Conservation (phyloP, 2,888 invertebrate genomes). For the Nudaria mundana region DNA sequence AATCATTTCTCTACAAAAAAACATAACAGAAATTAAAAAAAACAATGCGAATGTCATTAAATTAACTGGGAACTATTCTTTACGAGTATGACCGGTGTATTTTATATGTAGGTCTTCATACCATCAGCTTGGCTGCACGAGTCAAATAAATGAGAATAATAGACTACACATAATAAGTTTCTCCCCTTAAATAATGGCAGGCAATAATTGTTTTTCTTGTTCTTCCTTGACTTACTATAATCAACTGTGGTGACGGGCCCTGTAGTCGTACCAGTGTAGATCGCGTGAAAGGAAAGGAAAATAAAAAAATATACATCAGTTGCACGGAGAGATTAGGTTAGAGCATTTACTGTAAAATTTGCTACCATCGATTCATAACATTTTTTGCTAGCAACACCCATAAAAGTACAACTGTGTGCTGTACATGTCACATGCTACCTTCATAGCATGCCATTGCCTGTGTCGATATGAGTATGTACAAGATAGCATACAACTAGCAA, state of each 20-base stretch:
- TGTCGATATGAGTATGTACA: constrained; percentile 29
- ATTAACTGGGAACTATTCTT: too few relatives aligned
- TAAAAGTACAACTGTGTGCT: constrained; percentile 34
- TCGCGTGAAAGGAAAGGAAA: constrained; percentile 50
- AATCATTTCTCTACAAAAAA: too few relatives aligned
- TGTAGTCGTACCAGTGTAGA: constrained; percentile 45
- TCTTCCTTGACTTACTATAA: constrained; percentile 69
- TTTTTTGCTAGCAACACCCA: constrained; percentile 30
- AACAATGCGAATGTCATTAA: too few relatives aligned
- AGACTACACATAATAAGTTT: constrained; percentile 20
- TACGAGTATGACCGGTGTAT: too few relatives aligned
- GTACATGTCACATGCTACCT: constrained; percentile 41
- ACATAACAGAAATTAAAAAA: too few relatives aligned
- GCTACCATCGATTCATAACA: too few relatives aligned
- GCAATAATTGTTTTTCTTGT: constrained; percentile 16
- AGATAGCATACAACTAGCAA: constrained; percentile 15
- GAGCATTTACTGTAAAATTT: too few relatives aligned
- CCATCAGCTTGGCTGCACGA: too few relatives aligned
- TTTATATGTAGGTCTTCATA: too few relatives aligned
- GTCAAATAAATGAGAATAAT: constrained; percentile 35
- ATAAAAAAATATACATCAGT: constrained; percentile 54
- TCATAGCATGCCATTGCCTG: constrained; percentile 39
- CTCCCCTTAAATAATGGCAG: constrained; percentile 13
- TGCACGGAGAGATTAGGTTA: constrained; percentile 30
- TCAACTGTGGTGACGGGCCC: constrained; percentile 78